These are phyloP conservation scores for Oligia fasciuncula DNA, from an alignment of 2,888 invertebrate species.

Conservation along the genomic window DNA sequence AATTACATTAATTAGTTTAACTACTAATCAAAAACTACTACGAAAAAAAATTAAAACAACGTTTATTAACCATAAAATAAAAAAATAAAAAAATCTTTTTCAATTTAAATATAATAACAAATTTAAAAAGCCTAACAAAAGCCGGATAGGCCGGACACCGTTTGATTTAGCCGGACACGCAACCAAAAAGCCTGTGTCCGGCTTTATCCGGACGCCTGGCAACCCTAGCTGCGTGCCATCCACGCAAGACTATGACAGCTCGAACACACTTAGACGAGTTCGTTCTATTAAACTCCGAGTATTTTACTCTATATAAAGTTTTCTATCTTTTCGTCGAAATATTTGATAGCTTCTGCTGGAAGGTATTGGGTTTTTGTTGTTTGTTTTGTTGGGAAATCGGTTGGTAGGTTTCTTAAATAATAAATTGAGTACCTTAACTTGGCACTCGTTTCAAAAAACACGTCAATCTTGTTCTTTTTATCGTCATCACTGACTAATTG, in stretches of 20 bases:
- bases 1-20: too few relatives aligned
- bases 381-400: slow-evolving; percentile 5
- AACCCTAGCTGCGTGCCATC: slow-evolving; percentile 62
- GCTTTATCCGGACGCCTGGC: too few relatives aligned
- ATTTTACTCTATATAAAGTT: slow-evolving; percentile 47
- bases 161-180: too few relatives aligned
- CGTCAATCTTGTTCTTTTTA: neutral
- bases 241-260: slow-evolving; percentile 59
- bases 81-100: too few relatives aligned
- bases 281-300: slow-evolving; percentile 61
- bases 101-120: too few relatives aligned
- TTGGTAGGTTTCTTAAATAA: slow-evolving; percentile 1
- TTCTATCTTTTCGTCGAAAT: slow-evolving; percentile 40
- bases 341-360: slow-evolving; percentile 43
- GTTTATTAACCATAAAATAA: too few relatives aligned
- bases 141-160: too few relatives aligned
- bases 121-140: too few relatives aligned
- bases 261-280: slow-evolving; percentile 56
- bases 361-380: slow-evolving; percentile 25
- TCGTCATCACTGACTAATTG: neutral
- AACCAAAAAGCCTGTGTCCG: too few relatives aligned
- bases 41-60: too few relatives aligned
- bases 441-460: neutral
- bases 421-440: neutral
- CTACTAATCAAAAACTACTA: too few relatives aligned